Evolutionary conservation across 2,888 invertebrate species (phyloP), one percentile per base, ranked within the genome.

Genomic region (Crematogaster levior): DNA sequence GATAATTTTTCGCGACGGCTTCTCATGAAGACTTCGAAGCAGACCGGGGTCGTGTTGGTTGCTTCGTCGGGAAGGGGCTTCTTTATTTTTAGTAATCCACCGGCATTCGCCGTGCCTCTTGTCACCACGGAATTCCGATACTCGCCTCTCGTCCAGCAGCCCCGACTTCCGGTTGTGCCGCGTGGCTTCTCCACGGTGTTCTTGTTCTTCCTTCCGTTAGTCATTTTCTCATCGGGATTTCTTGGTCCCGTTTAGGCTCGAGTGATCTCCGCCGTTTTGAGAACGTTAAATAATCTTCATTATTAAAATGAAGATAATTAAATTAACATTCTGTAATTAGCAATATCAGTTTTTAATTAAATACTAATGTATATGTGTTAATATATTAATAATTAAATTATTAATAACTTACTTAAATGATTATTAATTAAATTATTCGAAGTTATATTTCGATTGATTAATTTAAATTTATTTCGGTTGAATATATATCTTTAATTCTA

Each of bases 61-160:
- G 80, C 82, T 68, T 73, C 60, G 72, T 53, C 72, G 58, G 74
- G 56, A 74, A 68, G 40, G 84, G 88, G 82, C 88, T 89, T 87
- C 88, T 77, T 85, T 89, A 88, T 88, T 89, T 88, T 89, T 87
- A 88, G 70, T 60, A 60, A 87, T 85, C 63, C 80, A 82, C 68
- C 84, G 75, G 58, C 61, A 77, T 68, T 75, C 63, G 18, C 30
- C 65, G 24, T 43, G 10, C 30, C 61, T 30, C 61, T 37, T 30
- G 15, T 70, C 53, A 4, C 46, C 56, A 24, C 18, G 21, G 5
- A 37, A 51, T 27, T 21, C 37, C 24, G 51, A 82, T 70, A 56
- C 53, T 75, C 48, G 30, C 58, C 24, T 61, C 37, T 68, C 43
- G 18, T 34, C 18, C 21, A 40, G 27, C 21, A 81, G 5, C 30